Base-by-base conservation (phyloP, 1,140 invertebrate species). In the Brachionus plicatilis region DNA sequence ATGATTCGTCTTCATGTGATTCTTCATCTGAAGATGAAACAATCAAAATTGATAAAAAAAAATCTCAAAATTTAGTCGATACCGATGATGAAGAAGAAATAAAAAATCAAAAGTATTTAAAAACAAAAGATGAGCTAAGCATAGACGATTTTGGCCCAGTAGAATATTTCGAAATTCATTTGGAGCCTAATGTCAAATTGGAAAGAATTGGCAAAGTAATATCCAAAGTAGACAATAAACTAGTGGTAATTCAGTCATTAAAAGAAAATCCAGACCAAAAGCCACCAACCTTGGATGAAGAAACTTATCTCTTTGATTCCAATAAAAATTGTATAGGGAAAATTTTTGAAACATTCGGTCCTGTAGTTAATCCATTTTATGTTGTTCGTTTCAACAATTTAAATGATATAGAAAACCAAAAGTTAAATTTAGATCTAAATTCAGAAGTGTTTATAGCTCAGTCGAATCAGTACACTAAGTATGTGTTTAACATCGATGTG, bases 291-390 rank as follows among this genome's bases (percentile, higher is more conserved):
- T 9, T 83, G 20, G 60, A 83, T 17, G 82, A 83, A 68, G 68
- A 83, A 68, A 83, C 60, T 17, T 53, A 41, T 70, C 45, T 83
- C 4, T 83, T 83, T 27, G 60, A 83, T 56, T 47, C 43, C n/a
- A 68, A 83, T 83, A 37, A 43, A 37, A 53, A 68, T 29, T 72
- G 41, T 33, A 24, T 85, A 14, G 91, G 92, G 86, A 92, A 53
- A 56, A 72, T 97, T 80, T 96, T 95, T 90, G 96, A 97, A 91
- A 94, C 96, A 4, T 93, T 97, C 89, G 95, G 95, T 5, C 91
- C 92, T 87, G 93, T 95, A 0, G 90, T 89, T 0, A 92, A 94
- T 86, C 94, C 95, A 0, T 91, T 93, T 86, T 96, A 96, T 89
- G 93, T 93, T 85, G 91, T 96, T 1, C 90, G 94, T 11, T 96